Percentiles rank a stretch among this genome's conserved stretches.
phyloP scores from a whole-genome alignment of 2,797 vertebrate genomes.

The Pyrocephalus nanus region DNA sequence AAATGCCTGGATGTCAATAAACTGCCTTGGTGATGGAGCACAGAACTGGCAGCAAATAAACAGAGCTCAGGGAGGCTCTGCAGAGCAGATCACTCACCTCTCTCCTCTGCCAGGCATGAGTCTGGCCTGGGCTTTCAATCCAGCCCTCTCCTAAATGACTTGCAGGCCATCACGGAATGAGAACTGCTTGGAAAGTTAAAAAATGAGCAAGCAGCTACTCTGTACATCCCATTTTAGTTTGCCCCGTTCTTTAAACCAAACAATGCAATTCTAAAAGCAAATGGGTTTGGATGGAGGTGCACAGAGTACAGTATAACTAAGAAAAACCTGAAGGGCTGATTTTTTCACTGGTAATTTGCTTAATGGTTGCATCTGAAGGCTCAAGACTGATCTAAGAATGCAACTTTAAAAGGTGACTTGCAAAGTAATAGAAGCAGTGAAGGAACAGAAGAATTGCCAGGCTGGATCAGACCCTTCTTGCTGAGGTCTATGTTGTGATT shows the following conservation, averaged over 20 bases:
- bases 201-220: not conserved
- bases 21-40: constrained; percentile 5
- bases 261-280: not conserved
- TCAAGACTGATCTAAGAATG: not conserved
- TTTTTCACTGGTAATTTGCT: not conserved
- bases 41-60: not conserved
- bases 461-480: not conserved
- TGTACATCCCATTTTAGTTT: not conserved
- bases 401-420: not conserved
- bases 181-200: not conserved
- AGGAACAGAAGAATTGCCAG: not conserved
- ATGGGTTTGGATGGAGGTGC: not conserved
- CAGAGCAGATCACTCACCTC: not conserved
- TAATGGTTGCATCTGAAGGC: not conserved
- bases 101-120: not conserved
- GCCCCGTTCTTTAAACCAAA: not conserved
- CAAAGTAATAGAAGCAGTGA: not conserved
- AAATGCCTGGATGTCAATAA: not conserved
- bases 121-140: not conserved
- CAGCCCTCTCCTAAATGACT: not conserved
- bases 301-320: not conserved
- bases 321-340: not conserved
- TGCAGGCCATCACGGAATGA: not conserved
- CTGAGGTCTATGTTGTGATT: not conserved
- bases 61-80: not conserved